Percentiles rank a stretch among this genome's conserved stretches.
Conservation (phyloP, 2,113 vertebrate species). For the Piaya cayana region DNA sequence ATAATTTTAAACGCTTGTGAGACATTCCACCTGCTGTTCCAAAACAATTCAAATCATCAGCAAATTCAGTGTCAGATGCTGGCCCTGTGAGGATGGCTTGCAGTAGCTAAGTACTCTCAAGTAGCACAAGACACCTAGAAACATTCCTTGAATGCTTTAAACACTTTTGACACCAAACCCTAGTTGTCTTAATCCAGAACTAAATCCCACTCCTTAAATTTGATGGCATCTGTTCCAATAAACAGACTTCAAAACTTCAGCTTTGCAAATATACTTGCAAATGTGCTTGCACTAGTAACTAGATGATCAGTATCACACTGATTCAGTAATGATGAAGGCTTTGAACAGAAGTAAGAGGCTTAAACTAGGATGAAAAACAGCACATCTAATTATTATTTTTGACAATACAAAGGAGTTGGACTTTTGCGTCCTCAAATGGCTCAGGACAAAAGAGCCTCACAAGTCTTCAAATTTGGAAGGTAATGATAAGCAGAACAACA, state of each 20-base stretch:
- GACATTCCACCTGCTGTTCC: not conserved
- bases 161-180: not conserved
- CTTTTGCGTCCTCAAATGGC: not conserved
- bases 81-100: not conserved
- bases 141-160: not conserved
- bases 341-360: not conserved
- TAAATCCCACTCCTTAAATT: not conserved
- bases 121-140: not conserved
- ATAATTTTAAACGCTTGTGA: conserved; percentile 7
- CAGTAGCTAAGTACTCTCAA: not conserved
- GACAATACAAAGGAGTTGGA: not conserved
- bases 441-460: not conserved
- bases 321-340: not conserved
- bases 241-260: not conserved
- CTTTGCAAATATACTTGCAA: not conserved
- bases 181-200: not conserved
- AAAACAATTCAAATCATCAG: not conserved
- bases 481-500: not conserved
- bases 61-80: not conserved
- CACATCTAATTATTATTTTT: not conserved
- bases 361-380: not conserved
- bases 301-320: not conserved
- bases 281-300: not conserved
- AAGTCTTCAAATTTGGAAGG: not conserved
- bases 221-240: not conserved